Percentiles rank a stretch among this genome's conserved stretches.
phyloP scores from a whole-genome alignment of 2,797 vertebrate genomes.

The Austrolebias charrua region DNA sequence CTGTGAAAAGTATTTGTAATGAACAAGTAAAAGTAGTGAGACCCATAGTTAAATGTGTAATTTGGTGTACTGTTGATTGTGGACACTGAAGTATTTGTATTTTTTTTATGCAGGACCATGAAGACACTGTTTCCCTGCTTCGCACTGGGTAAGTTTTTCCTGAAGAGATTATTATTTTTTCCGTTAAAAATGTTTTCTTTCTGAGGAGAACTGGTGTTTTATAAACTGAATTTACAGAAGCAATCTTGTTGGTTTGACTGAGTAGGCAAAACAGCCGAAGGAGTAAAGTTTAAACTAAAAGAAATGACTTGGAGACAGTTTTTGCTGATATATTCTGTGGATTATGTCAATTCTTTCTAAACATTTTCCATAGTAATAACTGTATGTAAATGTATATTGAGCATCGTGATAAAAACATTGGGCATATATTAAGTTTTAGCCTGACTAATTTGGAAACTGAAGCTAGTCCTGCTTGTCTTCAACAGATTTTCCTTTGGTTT shows the following conservation, averaged over 20 bases:
- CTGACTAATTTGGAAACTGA: no score
- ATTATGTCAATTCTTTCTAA: background rate
- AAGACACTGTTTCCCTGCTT: conserved; percentile 54
- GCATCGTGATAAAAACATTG: no score
- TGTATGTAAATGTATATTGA: no score
- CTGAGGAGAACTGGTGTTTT: conserved; percentile 29
- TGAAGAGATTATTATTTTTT: conserved; percentile 24
- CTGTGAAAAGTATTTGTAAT: conserved; percentile 61
- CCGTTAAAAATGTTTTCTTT: conserved; percentile 21
- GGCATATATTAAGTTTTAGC: no score
- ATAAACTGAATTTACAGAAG: conserved; percentile 29
- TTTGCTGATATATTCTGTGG: no score
- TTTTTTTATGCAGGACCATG: conserved; percentile 75
- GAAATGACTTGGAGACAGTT: conserved; percentile 27
- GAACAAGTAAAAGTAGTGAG: conserved; percentile 46
- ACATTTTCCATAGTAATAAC: background rate
- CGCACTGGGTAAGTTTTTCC: conserved; percentile 73
- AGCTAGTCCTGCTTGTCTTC: no score
- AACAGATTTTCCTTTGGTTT: no score
- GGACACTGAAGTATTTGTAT: conserved; percentile 58
- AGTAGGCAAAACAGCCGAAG: conserved; percentile 24
- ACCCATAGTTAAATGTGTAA: conserved; percentile 41
- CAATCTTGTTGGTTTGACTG: conserved; percentile 28
- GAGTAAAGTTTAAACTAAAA: conserved; percentile 30
- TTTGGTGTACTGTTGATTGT: conserved; percentile 49